Percentiles rank a stretch among this genome's conserved stretches.
These are phyloP conservation scores for Leucoraja ocellata DNA, from an alignment of 2,797 vertebrate genomes.

Conservation along the genomic window DNA sequence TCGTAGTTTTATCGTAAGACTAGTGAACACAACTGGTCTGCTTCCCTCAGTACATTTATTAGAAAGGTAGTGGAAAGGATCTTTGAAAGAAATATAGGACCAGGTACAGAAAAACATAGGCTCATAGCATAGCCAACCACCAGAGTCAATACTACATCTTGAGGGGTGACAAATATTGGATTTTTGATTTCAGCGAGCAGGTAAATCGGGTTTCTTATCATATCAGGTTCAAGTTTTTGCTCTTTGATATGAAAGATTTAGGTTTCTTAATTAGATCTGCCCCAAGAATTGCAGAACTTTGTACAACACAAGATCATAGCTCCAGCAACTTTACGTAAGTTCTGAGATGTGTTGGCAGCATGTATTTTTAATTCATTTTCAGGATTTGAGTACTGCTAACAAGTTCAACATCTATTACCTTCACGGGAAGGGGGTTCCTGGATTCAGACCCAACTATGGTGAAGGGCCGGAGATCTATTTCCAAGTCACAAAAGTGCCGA, in stretches of 20 bases:
- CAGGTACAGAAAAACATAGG: not conserved
- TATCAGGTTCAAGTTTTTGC: not conserved
- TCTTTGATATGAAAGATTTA: not conserved
- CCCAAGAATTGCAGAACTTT: not conserved
- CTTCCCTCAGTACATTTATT: not conserved
- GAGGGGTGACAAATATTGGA: not conserved
- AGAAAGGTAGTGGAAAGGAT: not conserved
- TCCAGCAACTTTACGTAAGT: not conserved
- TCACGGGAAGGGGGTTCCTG: too few relatives aligned
- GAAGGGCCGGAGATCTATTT: too few relatives aligned
- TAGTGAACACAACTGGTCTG: not conserved
- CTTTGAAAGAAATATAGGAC: not conserved
- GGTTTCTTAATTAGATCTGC: not conserved
- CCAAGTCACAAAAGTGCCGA: too few relatives aligned
- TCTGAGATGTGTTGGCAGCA: not conserved
- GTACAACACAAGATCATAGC: not conserved
- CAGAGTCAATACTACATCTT: not conserved
- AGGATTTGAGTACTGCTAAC: too few relatives aligned
- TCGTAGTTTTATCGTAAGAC: not conserved
- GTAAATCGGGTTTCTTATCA: too few relatives aligned
- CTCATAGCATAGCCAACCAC: not conserved
- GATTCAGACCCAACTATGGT: too few relatives aligned
- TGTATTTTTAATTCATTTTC: too few relatives aligned
- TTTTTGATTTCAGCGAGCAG: not conserved
- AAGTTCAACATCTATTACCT: too few relatives aligned